A percentile compares a stretch with the other conserved stretches of the same genome.
phyloP scores from a whole-genome alignment of 2,113 vertebrate genomes.

The Syrrhaptes paradoxus region DNA sequence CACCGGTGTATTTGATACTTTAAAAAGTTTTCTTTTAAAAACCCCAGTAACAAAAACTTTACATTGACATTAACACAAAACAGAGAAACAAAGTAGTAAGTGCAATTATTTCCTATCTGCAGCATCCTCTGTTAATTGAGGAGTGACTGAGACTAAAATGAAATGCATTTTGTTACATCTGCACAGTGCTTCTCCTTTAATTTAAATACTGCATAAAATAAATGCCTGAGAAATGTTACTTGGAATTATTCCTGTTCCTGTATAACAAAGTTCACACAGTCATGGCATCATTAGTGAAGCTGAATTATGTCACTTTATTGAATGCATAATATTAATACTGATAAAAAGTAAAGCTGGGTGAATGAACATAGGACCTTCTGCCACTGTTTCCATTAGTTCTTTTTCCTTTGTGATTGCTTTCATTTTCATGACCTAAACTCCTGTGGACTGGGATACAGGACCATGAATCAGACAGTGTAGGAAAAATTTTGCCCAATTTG shows the following conservation, averaged over 20 bases:
- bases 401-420: neutral
- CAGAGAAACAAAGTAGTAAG: neutral
- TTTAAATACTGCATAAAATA: constrained; percentile 22
- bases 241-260: neutral
- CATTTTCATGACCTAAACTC: neutral
- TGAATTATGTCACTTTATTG: neutral
- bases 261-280: neutral
- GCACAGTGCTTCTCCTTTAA: constrained; percentile 7
- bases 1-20: neutral
- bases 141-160: neutral
- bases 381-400: neutral
- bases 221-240: neutral
- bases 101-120: neutral
- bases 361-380: neutral
- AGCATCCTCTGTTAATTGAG: constrained; percentile 6
- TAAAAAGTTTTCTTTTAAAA: neutral
- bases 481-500: neutral
- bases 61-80: neutral
- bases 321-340: neutral
- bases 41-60: neutral
- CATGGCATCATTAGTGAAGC: neutral
- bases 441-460: neutral
- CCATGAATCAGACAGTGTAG: neutral
- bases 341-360: neutral
- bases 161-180: constrained; percentile 12